Conservation (phyloP, 2,888 invertebrate genomes). For the Elysia crispata region DNA sequence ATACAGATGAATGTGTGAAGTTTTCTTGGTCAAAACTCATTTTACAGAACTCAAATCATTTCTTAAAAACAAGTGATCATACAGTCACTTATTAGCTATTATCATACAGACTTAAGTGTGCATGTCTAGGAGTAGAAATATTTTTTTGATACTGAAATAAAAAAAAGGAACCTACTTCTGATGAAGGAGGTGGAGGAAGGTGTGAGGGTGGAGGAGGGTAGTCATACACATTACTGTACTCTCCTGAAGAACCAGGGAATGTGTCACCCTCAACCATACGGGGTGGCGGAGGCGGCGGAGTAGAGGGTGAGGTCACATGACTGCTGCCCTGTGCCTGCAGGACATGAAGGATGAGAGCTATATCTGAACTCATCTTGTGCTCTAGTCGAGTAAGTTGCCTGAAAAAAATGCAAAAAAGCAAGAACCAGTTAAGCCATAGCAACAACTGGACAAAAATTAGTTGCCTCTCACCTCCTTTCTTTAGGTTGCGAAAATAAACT, state of each 20-base stretch:
- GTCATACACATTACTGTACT: conserved; percentile 54
- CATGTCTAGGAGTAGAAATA: background rate
- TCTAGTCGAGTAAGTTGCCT: conserved; percentile 75
- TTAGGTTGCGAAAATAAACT: too few relatives aligned
- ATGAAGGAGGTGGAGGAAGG: conserved; percentile 51
- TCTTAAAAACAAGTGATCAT: too few relatives aligned
- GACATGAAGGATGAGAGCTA: conserved; percentile 73
- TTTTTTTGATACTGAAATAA: too few relatives aligned
- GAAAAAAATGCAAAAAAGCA: conserved; percentile 29
- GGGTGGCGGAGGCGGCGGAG: conserved; percentile 51
- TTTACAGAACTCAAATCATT: too few relatives aligned
- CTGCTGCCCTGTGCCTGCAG: conserved; percentile 63
- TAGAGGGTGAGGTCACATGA: conserved; percentile 39
- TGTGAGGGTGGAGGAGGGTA: conserved; percentile 54
- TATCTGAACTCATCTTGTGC: conserved; percentile 75
- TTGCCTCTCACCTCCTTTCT: too few relatives aligned
- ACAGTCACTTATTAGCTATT: too few relatives aligned
- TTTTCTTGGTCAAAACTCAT: too few relatives aligned
- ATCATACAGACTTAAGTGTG: too few relatives aligned
- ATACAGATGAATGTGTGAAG: background rate
- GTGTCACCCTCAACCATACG: conserved; percentile 51
- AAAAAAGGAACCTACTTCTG: too few relatives aligned
- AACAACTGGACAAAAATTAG: too few relatives aligned
- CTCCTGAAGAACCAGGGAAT: conserved; percentile 54
- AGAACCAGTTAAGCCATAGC: background rate